Percentiles rank a stretch among this genome's conserved stretches.
These are phyloP conservation scores for Tridacna gigas DNA, from an alignment of 2,888 invertebrate genomes.

Conservation along the genomic window DNA sequence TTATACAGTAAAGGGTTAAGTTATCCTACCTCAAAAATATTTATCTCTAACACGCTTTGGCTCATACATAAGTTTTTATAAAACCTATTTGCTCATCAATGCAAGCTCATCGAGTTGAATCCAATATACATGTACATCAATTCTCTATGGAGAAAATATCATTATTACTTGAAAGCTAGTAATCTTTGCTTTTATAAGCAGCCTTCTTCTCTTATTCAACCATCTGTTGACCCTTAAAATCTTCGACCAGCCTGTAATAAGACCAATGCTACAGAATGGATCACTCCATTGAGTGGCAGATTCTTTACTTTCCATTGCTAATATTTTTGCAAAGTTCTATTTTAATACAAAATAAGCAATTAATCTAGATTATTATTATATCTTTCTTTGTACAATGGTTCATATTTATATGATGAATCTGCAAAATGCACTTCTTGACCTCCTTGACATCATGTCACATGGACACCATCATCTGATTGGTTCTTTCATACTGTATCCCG, in stretches of 20 bases:
- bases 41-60: not conserved
- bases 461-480: slow-evolving; percentile 7
- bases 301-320: not conserved
- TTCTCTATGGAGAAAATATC: too few species aligned
- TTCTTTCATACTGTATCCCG: not conserved
- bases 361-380: not conserved
- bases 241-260: too few species aligned
- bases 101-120: not conserved
- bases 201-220: too few species aligned
- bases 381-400: not conserved
- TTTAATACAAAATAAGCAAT: not conserved
- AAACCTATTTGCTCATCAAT: not conserved
- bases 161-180: too few species aligned
- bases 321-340: not conserved
- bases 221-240: too few species aligned
- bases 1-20: not conserved
- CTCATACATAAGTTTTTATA: not conserved
- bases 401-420: not conserved
- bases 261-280: too few species aligned
- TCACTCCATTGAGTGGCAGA: not conserved
- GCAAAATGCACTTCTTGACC: too few species aligned
- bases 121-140: not conserved
- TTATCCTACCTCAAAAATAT: too few species aligned
- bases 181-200: too few species aligned
- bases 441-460: not conserved